These are phyloP conservation scores for Pavo muticus DNA, from an alignment of 2,113 vertebrate genomes.

Conservation along the genomic window DNA sequence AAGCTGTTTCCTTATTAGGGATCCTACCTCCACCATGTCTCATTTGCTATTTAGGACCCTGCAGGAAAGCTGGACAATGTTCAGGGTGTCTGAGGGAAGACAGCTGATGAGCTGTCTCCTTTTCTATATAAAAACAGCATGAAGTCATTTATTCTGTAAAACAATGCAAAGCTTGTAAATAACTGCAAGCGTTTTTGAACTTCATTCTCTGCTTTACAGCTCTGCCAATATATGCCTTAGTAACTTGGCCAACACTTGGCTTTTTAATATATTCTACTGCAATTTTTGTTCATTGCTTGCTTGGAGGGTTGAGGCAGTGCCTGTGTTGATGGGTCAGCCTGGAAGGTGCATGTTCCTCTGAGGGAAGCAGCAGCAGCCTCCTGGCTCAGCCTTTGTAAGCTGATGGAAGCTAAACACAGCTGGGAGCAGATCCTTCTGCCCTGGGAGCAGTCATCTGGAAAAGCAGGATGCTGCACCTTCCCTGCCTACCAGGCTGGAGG, in stretches of 20 bases:
- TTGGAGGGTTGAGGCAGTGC: background rate
- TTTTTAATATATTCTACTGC: background rate
- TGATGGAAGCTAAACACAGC: background rate
- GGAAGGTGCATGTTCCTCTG: background rate
- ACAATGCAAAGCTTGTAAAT: constrained; percentile 31
- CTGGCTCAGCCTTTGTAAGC: background rate
- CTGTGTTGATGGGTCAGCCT: background rate
- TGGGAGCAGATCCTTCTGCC: background rate
- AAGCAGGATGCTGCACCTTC: background rate
- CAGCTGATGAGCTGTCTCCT: background rate
- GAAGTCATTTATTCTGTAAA: constrained; percentile 25
- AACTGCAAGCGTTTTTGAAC: constrained; percentile 13
- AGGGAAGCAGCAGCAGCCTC: background rate
- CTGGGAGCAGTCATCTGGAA: background rate
- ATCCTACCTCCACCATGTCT: background rate
- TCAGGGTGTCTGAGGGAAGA: background rate
- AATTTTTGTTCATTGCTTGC: background rate
- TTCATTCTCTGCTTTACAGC: constrained; percentile 7
- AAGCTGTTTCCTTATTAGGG: background rate
- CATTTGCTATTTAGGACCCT: background rate
- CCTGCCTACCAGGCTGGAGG: background rate
- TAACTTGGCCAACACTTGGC: background rate
- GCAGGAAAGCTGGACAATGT: background rate
- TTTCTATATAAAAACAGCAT: background rate
- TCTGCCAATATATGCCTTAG: background rate